Evolutionary conservation across 2,113 vertebrate species (phyloP).

Genomic region (Copsychus sechellarum): DNA sequence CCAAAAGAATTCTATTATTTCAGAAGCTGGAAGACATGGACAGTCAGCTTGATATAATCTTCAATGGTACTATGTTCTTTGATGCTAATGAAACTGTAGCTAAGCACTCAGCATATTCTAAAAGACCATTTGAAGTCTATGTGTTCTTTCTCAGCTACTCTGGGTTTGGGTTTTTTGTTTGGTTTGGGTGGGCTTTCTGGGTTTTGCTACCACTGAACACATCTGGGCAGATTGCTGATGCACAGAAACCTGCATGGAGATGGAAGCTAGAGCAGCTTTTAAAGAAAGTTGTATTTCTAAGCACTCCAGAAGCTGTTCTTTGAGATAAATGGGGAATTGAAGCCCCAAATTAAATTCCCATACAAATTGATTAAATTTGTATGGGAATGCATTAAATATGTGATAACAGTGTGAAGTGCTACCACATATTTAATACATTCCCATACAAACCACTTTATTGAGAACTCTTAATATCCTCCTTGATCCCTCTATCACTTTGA

Average conservation of each 20-base stretch:
- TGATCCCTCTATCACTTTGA: background rate
- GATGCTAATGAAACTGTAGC: background rate
- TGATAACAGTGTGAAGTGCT: background rate
- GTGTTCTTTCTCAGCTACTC: background rate
- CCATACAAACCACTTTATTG: background rate
- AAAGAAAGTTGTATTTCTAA: background rate
- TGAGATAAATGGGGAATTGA: background rate
- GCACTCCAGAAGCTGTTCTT: background rate
- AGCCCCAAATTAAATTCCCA: background rate
- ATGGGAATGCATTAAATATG: too few relatives aligned
- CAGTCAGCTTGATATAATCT: background rate
- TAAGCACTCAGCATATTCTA: background rate
- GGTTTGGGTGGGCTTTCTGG: rapidly evolving
- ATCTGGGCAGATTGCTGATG: background rate
- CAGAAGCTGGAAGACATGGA: background rate
- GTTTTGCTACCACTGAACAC: background rate
- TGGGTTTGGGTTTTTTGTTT: background rate
- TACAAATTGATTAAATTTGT: too few relatives aligned
- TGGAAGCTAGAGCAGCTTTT: background rate
- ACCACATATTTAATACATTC: background rate
- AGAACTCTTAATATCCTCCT: background rate
- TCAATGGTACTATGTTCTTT: background rate
- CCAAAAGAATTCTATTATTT: background rate
- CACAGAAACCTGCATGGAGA: background rate
- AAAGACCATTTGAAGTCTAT: background rate